Percentiles rank a stretch among this genome's conserved stretches.
phyloP scores from a whole-genome alignment of 2,797 vertebrate species.

The Characodon lateralis region DNA sequence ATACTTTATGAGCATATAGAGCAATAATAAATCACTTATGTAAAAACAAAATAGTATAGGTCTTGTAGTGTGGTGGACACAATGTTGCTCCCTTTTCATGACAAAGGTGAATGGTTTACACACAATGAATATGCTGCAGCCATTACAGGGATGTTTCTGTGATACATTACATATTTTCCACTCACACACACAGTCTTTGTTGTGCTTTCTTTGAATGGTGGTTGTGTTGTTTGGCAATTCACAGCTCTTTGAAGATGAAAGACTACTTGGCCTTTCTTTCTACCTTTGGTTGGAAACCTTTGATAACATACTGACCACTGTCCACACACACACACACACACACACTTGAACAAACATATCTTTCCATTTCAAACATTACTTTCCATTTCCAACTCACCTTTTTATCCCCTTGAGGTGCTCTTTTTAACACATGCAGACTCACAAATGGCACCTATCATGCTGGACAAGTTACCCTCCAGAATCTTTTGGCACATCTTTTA shows the following conservation, averaged over 20 bases:
- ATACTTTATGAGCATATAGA: neutral
- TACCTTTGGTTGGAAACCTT: constrained; percentile 65
- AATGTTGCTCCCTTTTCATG: neutral
- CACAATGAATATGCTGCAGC: constrained; percentile 12
- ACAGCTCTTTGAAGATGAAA: constrained; percentile 79
- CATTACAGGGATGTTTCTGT: constrained; percentile 23
- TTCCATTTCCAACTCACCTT: constrained; percentile 39
- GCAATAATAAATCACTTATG: neutral
- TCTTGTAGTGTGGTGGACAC: neutral
- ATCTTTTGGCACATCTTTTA: constrained; percentile 27
- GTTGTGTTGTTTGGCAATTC: constrained; percentile 59
- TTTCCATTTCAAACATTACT: constrained; percentile 72
- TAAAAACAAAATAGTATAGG: neutral
- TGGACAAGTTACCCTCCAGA: constrained; percentile 29
- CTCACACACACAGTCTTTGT: constrained; percentile 27
- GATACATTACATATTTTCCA: constrained; percentile 29
- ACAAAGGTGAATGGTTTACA: neutral
- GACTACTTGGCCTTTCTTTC: constrained; percentile 67
- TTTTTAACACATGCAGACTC: constrained; percentile 37
- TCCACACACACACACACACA: neutral
- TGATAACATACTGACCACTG: constrained; percentile 62
- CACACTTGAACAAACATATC: constrained; percentile 7
- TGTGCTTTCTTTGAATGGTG: constrained; percentile 51
- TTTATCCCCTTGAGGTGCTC: constrained; percentile 13
- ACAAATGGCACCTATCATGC: constrained; percentile 51